These are phyloP conservation scores for Punctoribates punctum DNA, from an alignment of 2,888 invertebrate genomes.

Conservation along the genomic window DNA sequence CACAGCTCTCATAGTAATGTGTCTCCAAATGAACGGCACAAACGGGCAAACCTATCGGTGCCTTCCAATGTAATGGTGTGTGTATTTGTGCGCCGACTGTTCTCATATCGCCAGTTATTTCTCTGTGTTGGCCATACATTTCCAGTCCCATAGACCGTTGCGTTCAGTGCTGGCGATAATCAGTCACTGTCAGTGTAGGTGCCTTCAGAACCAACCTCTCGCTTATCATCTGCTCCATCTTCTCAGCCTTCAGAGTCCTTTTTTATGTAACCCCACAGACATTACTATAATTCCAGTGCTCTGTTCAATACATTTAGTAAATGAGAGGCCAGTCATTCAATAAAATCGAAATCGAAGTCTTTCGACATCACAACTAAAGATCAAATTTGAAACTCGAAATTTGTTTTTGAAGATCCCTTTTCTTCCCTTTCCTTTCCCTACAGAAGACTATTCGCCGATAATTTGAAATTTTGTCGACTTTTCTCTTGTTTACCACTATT, in stretches of 20 bases:
- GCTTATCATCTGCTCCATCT: conserved; percentile 18
- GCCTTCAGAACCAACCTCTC: conserved; percentile 29
- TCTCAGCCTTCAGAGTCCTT: background rate
- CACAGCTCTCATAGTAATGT: too few species aligned
- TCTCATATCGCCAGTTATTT: background rate
- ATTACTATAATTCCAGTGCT: background rate
- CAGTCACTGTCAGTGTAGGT: conserved; percentile 34
- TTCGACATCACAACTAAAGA: background rate
- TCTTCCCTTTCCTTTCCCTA: too few species aligned
- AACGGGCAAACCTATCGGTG: too few species aligned
- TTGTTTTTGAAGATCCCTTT: too few species aligned
- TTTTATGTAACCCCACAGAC: background rate
- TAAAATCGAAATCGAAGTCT: background rate
- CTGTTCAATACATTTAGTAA: too few species aligned
- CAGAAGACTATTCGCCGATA: too few species aligned
- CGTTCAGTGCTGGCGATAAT: background rate
- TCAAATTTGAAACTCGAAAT: too few species aligned
- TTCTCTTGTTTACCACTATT: too few species aligned
- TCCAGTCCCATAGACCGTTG: conserved; percentile 33
- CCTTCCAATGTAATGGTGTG: background rate
- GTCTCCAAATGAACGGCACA: too few species aligned
- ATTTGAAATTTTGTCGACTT: too few species aligned
- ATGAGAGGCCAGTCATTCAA: background rate
- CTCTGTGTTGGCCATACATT: conserved; percentile 10
- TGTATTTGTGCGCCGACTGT: background rate